Percentiles rank a stretch among this genome's conserved stretches.
Conservation (phyloP, 23 tunicate species). For the Trididemnum miniatum region DNA sequence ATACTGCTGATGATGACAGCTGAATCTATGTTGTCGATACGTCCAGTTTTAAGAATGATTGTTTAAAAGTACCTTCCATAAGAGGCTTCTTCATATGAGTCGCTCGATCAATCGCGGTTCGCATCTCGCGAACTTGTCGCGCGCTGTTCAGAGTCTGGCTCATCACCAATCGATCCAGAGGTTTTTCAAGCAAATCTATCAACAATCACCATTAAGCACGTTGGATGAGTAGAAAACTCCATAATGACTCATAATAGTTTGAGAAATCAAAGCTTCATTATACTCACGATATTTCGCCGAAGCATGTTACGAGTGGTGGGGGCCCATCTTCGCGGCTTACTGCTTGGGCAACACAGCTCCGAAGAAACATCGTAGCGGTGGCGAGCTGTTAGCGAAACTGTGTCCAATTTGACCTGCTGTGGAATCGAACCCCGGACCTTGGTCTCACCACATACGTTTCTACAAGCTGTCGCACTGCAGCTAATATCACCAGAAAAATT, state of each 20-base stretch:
- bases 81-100: conserved; percentile 71
- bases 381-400: neutral
- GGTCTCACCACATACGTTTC: too few species aligned
- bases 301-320: neutral
- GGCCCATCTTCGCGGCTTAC: neutral
- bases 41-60: too few species aligned
- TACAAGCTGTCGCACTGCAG: too few species aligned
- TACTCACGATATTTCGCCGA: neutral
- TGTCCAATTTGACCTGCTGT: neutral
- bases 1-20: too few species aligned
- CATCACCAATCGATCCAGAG: conserved; percentile 68
- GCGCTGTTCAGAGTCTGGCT: conserved; percentile 39
- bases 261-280: neutral
- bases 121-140: conserved; percentile 54
- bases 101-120: conserved; percentile 66
- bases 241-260: neutral
- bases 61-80: conserved; percentile 83
- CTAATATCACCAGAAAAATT: too few species aligned
- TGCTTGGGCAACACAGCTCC: neutral
- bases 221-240: neutral
- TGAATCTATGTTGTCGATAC: too few species aligned
- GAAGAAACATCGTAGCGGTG: neutral
- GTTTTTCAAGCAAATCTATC: conserved; percentile 75
- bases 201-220: neutral
- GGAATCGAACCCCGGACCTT: neutral